Conservation (phyloP, 2,797 vertebrate species). For the Remorina albescens region DNA sequence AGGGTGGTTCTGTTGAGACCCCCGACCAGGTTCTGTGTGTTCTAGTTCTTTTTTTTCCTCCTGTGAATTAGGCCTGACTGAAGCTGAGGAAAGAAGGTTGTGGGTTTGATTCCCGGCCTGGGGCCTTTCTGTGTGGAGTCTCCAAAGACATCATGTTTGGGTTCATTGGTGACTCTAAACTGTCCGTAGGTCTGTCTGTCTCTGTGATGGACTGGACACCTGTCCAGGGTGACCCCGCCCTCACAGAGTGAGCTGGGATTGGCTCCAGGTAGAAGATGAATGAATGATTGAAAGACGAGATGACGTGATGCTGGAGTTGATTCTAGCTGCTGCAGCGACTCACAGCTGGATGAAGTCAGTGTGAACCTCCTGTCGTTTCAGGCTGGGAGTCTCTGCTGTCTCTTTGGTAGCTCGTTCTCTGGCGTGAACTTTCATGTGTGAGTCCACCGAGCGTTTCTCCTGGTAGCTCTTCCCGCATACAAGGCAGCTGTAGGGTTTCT, state of each 20-base stretch:
- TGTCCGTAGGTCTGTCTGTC: no score
- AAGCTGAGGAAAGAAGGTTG: neutral
- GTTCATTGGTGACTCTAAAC: no score
- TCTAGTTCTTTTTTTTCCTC: no score
- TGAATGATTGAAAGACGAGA: no score
- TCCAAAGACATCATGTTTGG: no score
- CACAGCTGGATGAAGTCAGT: constrained; percentile 59
- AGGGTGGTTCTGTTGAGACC: no score
- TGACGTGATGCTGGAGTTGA: neutral
- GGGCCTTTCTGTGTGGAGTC: no score
- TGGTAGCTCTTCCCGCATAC: constrained; percentile 73
- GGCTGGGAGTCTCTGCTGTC: fast-evolving
- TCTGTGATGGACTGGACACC: no score
- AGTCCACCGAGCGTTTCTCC: constrained; percentile 74
- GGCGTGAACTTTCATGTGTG: constrained; percentile 72
- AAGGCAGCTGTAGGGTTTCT: constrained; percentile 75
- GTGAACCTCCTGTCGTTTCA: constrained; percentile 47
- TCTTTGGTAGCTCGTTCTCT: constrained; percentile 41
- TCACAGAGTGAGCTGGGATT: no score
- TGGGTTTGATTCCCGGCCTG: no score
- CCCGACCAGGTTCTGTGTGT: no score
- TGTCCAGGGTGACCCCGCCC: no score
- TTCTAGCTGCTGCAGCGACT: neutral
- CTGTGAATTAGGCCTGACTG: neutral
- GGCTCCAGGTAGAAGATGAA: neutral